These are phyloP conservation scores for Hypsibius dujardini DNA, from an alignment of 1,140 invertebrate genomes.

Conservation along the genomic window DNA sequence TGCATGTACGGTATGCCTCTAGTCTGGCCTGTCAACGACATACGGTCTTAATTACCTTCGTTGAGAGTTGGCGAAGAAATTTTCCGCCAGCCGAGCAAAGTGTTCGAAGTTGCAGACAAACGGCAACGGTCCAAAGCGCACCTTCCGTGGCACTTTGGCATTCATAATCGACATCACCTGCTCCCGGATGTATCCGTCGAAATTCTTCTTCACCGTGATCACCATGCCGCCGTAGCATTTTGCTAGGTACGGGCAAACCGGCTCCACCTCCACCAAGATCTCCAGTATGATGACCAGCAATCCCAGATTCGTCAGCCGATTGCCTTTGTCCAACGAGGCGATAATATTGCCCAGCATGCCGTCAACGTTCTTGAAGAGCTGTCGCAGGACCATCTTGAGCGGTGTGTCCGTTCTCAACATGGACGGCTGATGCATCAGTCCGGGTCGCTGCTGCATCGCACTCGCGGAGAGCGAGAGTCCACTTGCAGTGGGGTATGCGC, in stretches of 20 bases:
- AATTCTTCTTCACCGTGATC: background rate
- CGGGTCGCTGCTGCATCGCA: background rate
- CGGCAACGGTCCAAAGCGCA: slow-evolving; percentile 9
- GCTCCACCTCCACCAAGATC: slow-evolving; percentile 2
- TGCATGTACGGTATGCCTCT: too few relatives aligned
- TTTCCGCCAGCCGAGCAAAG: background rate
- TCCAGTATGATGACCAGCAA: background rate
- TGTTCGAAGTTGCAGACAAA: slow-evolving; percentile 17
- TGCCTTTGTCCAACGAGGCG: background rate
- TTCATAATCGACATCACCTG: background rate
- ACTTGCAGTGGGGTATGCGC: background rate
- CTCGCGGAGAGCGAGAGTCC: too few relatives aligned
- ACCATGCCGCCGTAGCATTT: slow-evolving; percentile 1
- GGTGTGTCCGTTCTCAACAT: background rate
- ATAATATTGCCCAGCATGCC: background rate
- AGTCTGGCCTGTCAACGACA: too few relatives aligned
- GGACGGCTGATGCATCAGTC: background rate
- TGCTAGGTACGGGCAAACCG: background rate
- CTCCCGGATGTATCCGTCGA: slow-evolving; percentile 1
- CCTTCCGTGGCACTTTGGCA: background rate
- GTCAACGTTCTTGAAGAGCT: slow-evolving; percentile 2
- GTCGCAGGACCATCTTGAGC: background rate
- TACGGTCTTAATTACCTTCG: too few relatives aligned
- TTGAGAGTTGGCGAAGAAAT: background rate
- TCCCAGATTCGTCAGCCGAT: background rate